A percentile compares a stretch with the other conserved stretches of the same genome.
These are phyloP conservation scores for Hippolais icterina DNA, from an alignment of 2,113 vertebrate genomes.

Conservation along the genomic window DNA sequence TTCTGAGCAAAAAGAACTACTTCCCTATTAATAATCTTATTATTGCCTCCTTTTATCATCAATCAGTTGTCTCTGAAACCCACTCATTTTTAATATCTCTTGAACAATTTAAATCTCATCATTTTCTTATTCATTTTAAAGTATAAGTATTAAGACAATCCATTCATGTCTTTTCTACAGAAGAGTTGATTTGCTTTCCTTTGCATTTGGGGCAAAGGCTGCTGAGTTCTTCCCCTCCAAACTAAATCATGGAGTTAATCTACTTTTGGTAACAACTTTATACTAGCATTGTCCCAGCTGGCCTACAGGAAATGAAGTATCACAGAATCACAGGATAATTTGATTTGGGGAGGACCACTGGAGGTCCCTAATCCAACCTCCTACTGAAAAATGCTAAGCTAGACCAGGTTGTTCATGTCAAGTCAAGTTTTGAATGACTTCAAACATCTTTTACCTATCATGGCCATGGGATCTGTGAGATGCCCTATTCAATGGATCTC, in stretches of 20 bases:
- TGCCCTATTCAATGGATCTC: not conserved
- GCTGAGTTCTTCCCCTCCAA: not conserved
- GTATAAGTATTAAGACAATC: not conserved
- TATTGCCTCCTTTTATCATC: not conserved
- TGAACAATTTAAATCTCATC: not conserved
- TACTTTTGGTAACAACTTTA: not conserved
- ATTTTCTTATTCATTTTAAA: not conserved
- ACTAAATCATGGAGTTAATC: not conserved
- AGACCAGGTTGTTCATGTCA: not conserved
- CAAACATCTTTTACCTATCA: rapidly evolving
- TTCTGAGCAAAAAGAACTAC: not conserved
- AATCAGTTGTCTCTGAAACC: not conserved
- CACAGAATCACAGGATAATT: not conserved
- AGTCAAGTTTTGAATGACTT: not conserved
- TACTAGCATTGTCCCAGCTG: not conserved
- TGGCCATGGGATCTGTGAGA: not conserved
- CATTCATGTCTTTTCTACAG: not conserved
- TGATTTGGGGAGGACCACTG: not conserved
- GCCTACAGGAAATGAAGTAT: not conserved
- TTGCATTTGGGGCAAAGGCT: not conserved
- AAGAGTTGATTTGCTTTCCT: not conserved
- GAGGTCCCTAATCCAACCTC: not conserved
- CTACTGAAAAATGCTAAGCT: not conserved
- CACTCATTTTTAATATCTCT: not conserved
- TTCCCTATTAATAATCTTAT: not conserved